These are phyloP conservation scores for Anguilla rostrata DNA, from an alignment of 2,113 vertebrate species.

Conservation along the genomic window DNA sequence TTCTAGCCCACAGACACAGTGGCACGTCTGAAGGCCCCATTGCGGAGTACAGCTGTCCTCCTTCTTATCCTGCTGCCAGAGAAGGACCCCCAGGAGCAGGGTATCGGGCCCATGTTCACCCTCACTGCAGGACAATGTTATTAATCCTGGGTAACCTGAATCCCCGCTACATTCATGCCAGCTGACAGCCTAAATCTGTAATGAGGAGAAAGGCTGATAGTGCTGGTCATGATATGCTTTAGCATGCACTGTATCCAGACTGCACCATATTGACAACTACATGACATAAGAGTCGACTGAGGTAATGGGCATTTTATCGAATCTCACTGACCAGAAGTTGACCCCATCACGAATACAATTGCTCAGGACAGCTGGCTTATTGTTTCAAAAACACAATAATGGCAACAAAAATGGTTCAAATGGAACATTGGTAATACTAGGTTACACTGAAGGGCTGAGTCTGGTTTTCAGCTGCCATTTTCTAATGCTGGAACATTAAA, in stretches of 20 bases:
- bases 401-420: not conserved
- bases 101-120: not conserved
- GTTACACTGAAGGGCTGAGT: not conserved
- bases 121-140: not conserved
- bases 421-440: not conserved
- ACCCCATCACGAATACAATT: not conserved
- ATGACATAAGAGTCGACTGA: not conserved
- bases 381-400: not conserved
- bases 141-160: conserved; percentile 17
- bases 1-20: conserved; percentile 7
- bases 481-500: not conserved
- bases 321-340: not conserved
- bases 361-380: not conserved
- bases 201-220: conserved; percentile 12
- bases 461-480: not conserved
- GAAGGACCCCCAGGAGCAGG: not conserved
- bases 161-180: not conserved
- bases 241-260: not conserved
- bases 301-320: conserved; percentile 8
- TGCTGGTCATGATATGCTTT: not conserved
- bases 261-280: conserved; percentile 4
- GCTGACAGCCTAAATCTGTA: conserved; percentile 10
- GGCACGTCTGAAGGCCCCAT: not conserved
- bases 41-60: not conserved
- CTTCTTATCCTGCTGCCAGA: not conserved